Evolutionary conservation across 2,113 vertebrate genomes (phyloP).

Genomic region (Phocoena phocoena): DNA sequence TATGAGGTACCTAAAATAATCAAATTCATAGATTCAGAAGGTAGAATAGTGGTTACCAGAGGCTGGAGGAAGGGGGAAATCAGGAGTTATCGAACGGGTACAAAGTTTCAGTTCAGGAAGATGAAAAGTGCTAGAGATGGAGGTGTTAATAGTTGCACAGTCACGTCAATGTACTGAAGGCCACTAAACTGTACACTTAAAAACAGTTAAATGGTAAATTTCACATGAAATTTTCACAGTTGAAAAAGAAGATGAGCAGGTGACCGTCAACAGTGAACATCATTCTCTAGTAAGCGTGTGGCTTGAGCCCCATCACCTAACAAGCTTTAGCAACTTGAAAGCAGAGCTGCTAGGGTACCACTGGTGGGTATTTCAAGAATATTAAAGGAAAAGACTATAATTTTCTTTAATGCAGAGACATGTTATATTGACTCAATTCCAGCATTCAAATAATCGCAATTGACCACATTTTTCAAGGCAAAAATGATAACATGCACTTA

Average conservation of each 20-base stretch:
- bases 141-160: accelerated
- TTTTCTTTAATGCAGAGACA: not conserved
- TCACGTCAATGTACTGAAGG: not conserved
- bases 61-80: not conserved
- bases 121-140: not conserved
- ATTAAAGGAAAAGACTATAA: not conserved
- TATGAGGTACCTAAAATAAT: not conserved
- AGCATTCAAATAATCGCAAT: not conserved
- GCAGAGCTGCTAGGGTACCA: not conserved
- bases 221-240: not conserved
- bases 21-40: not conserved
- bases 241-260: not conserved
- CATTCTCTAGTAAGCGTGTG: not conserved
- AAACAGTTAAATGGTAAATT: not conserved
- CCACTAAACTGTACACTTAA: not conserved
- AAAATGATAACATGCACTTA: not conserved
- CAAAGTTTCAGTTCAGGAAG: not conserved
- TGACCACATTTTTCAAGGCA: not conserved
- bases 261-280: not conserved
- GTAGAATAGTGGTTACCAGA: not conserved
- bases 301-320: not conserved
- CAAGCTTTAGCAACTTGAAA: not conserved
- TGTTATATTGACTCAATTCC: not conserved
- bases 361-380: not conserved
- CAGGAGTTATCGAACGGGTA: too few species aligned